Percentiles rank a stretch among this genome's conserved stretches.
Conservation (phyloP, 2,797 vertebrate species). For the Iguana delicatissima region DNA sequence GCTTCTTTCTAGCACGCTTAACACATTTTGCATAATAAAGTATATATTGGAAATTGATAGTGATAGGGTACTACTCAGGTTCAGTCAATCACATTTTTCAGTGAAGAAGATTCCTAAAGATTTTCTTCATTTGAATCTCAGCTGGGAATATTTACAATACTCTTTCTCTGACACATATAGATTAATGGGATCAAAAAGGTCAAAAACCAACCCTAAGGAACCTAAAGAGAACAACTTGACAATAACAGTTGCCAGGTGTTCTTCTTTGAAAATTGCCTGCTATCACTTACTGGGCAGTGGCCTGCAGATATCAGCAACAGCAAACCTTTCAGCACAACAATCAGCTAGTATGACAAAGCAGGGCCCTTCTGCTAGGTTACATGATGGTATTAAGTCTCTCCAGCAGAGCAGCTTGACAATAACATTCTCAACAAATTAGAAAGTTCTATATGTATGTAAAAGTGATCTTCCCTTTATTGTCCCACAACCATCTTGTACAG, state of each 20-base stretch:
- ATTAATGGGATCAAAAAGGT: slow-evolving; percentile 70
- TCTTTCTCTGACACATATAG: slow-evolving; percentile 50
- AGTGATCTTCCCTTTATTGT: neutral
- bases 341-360: slow-evolving; percentile 47
- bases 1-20: neutral
- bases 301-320: slow-evolving; percentile 50
- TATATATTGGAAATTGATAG: neutral
- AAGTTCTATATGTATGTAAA: neutral
- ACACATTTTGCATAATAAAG: neutral
- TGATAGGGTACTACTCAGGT: slow-evolving; percentile 7
- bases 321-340: slow-evolving; percentile 54
- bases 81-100: slow-evolving; percentile 58
- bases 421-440: neutral
- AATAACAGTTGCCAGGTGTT: slow-evolving; percentile 62
- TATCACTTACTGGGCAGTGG: slow-evolving; percentile 61
- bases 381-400: slow-evolving; percentile 1
- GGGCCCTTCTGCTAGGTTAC: slow-evolving; percentile 33
- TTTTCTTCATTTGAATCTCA: slow-evolving; percentile 60
- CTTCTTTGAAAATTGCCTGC: slow-evolving; percentile 42
- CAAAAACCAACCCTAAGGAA: slow-evolving; percentile 58
- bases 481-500: neutral
- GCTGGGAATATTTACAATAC: slow-evolving; percentile 49
- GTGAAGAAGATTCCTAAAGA: slow-evolving; percentile 67
- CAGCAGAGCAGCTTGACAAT: neutral
- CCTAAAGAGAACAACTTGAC: slow-evolving; percentile 57